Evolutionary conservation across 2,113 vertebrate species (phyloP), one percentile per base, ranked within the genome.

Genomic region (Proterorhinus semilunaris): DNA sequence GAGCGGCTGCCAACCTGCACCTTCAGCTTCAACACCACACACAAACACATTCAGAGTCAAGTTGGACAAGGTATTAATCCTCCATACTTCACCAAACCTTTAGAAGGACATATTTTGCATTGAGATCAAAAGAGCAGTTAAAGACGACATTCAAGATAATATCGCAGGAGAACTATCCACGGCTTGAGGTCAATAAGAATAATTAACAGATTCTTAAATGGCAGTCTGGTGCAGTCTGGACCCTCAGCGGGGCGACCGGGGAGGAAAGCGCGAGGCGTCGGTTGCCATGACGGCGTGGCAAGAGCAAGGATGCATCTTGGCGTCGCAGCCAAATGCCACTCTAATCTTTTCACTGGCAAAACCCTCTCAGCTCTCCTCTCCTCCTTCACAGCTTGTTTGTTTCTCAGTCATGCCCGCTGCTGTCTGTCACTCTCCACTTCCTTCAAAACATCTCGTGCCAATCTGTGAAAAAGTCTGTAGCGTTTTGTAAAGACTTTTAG

Each of bases 321-420:
- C 74, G 21, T 79, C 69, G 8, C 17, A 75, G 83, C 82, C 86
- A 85, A 88, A 85, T 79, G 83, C 90, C 89, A 89, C 86, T 87
- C 85, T 86, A 88, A 89, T 90, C 90, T 91, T 90, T 91, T 89
- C 85, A 87, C 51, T 83, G 86, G 88, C 82, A 68, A 87, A 79
- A 58, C 55, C 55, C 84, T 77, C 76, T 87, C 85, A 79, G 81
- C 71, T 77, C 53, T 65, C 65, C 68, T 85, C 88, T 78, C 83
- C 76, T 87, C 87, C 88, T 78, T 84, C 76, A 87, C 87, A 86
- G 87, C 82, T 78, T 83, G 86, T 86, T 89, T 89, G 85, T 88
- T 84, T 85, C 87, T 83, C 82, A 80, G 80, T 82, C 87, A 80
- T 83, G 79, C 77, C 79, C 65, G 69, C 76, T 46, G 82, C 86